Conservation (phyloP, 2,797 vertebrate genomes). For the Amazonetta brasiliensis region DNA sequence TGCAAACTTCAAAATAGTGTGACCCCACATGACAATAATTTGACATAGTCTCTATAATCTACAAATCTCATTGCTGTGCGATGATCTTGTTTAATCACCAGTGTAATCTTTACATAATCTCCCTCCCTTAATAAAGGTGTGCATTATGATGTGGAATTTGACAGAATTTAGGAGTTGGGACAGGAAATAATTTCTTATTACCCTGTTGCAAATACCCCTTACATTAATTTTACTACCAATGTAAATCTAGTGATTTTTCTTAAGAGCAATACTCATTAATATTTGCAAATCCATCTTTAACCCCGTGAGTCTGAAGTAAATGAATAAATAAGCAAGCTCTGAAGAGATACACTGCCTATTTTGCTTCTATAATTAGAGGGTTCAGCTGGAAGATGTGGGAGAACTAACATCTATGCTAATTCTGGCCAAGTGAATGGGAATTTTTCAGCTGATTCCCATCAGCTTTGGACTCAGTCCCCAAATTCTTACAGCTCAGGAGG, state of each 20-base stretch:
- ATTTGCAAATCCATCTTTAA: not conserved
- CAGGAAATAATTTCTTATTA: not conserved
- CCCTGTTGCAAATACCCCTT: not conserved
- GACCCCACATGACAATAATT: not conserved
- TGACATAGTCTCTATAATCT: not conserved
- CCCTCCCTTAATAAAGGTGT: not conserved
- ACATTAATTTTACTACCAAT: not conserved
- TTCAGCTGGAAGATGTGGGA: not conserved
- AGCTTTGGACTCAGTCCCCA: constrained; percentile 1
- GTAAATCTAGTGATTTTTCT: not conserved
- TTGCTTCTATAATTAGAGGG: not conserved
- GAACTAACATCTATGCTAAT: not conserved
- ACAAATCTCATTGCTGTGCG: not conserved
- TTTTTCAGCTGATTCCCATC: not conserved
- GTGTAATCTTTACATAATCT: not conserved
- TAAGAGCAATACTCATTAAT: not conserved
- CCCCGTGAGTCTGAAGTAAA: not conserved
- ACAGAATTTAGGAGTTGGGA: not conserved
- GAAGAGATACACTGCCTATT: not conserved
- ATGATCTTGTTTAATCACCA: not conserved
- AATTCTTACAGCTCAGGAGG: constrained; percentile 1
- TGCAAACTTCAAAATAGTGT: not conserved
- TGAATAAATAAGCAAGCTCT: not conserved
- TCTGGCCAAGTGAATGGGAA: not conserved
- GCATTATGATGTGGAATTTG: not conserved